Evolutionary conservation across 2,113 vertebrate genomes (phyloP).

Genomic region (Cephalopterus ornatus): DNA sequence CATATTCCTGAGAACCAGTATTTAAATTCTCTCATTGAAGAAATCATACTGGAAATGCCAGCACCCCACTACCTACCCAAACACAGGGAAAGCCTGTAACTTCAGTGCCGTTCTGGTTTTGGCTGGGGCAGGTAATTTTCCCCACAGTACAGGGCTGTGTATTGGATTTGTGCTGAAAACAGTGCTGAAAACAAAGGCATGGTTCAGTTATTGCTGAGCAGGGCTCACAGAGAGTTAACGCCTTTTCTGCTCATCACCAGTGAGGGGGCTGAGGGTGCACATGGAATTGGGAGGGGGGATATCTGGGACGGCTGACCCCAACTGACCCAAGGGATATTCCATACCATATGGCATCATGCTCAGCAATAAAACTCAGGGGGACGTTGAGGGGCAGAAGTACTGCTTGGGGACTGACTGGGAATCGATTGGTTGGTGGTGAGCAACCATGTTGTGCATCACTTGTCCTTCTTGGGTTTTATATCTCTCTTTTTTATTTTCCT

Average conservation of each 20-base stretch:
- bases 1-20: background rate
- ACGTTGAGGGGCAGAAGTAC: background rate
- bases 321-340: background rate
- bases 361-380: background rate
- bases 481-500: background rate
- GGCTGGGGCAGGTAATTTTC: background rate
- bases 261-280: background rate
- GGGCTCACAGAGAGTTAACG: background rate
- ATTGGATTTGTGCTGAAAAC: background rate
- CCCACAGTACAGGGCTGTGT: background rate
- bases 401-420: background rate
- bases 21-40: background rate
- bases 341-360: background rate
- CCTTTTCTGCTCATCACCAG: background rate
- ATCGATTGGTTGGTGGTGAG: background rate
- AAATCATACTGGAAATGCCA: background rate
- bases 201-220: background rate
- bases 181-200: background rate
- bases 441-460: background rate
- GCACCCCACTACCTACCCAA: background rate
- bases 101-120: background rate
- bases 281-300: background rate
- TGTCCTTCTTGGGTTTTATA: background rate
- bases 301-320: background rate
- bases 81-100: background rate